These are phyloP conservation scores for Brachyhypopomus occidentalis DNA, from an alignment of 2,113 vertebrate species.

Conservation along the genomic window DNA sequence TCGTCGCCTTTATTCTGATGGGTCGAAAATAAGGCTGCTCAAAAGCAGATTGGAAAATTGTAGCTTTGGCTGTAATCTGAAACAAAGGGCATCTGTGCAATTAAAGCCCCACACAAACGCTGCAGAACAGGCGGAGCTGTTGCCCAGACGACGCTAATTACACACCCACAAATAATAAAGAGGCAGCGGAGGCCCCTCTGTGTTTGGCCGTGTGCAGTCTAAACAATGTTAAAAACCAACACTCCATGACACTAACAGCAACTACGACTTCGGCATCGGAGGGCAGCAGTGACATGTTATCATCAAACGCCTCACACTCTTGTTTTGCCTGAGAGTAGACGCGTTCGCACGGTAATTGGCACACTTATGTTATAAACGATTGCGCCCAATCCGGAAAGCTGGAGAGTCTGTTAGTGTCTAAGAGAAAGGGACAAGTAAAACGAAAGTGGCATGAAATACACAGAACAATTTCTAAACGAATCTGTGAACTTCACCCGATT, in stretches of 20 bases:
- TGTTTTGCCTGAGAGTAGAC: conserved; percentile 3
- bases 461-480: no score
- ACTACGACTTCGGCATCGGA: conserved; percentile 11
- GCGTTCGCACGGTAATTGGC: conserved; percentile 37
- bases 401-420: background rate
- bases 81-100: conserved; percentile 23
- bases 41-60: conserved; percentile 20
- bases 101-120: conserved; percentile 24
- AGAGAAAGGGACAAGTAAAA: background rate
- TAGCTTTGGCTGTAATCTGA: conserved; percentile 17
- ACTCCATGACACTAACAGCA: background rate
- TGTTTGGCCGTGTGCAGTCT: conserved; percentile 2
- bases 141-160: conserved; percentile 38
- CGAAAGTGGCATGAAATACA: background rate
- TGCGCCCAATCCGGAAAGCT: background rate
- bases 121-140: background rate
- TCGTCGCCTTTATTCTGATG: background rate
- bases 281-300: conserved; percentile 14
- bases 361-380: conserved; percentile 6
- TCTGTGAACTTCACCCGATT: background rate
- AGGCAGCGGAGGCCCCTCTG: background rate
- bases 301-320: conserved; percentile 18
- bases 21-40: background rate
- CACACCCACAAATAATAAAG: conserved; percentile 29
- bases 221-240: background rate